phyloP scores from a whole-genome alignment of 2,888 invertebrate genomes.

The Mechanitis mazaeus region DNA sequence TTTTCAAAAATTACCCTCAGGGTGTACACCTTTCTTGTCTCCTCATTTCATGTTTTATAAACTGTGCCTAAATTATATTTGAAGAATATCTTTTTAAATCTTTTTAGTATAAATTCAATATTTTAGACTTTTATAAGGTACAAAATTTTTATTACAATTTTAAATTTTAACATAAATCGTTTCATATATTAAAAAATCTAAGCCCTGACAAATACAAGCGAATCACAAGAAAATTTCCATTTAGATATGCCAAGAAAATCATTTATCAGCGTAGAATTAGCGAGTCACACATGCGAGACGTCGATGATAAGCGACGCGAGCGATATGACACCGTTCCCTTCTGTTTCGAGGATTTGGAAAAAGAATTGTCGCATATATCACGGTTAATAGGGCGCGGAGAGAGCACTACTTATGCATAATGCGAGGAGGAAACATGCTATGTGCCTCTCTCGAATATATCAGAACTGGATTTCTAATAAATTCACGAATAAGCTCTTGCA shows the following conservation, averaged over 20 bases:
- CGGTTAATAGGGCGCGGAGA: conserved; percentile 75
- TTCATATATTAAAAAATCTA: conserved; percentile 2
- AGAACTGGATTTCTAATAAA: conserved; percentile 69
- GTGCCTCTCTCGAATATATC: conserved; percentile 59
- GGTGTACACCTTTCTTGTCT: conserved; percentile 35
- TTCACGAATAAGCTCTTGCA: conserved; percentile 42
- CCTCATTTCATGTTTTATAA: conserved; percentile 28
- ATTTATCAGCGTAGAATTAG: conserved; percentile 69
- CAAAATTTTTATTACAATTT: neutral
- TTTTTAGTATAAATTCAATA: neutral
- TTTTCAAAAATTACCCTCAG: conserved; percentile 60
- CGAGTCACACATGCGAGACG: conserved; percentile 55
- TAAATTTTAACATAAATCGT: neutral
- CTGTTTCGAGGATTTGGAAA: conserved; percentile 68
- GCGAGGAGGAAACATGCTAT: conserved; percentile 73
- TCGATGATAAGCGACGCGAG: conserved; percentile 54
- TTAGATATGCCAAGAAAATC: conserved; percentile 51
- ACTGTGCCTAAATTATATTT: conserved; percentile 21
- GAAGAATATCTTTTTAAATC: neutral
- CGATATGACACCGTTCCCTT: conserved; percentile 67
- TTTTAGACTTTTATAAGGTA: neutral
- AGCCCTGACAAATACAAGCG: conserved; percentile 29
- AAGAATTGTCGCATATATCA: conserved; percentile 76
- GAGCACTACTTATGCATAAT: conserved; percentile 76
- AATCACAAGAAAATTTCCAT: conserved; percentile 49